A percentile compares a stretch with the other conserved stretches of the same genome.
Evolutionary conservation across 2,113 vertebrate species (phyloP).

Genomic region (Carollia perspicillata): DNA sequence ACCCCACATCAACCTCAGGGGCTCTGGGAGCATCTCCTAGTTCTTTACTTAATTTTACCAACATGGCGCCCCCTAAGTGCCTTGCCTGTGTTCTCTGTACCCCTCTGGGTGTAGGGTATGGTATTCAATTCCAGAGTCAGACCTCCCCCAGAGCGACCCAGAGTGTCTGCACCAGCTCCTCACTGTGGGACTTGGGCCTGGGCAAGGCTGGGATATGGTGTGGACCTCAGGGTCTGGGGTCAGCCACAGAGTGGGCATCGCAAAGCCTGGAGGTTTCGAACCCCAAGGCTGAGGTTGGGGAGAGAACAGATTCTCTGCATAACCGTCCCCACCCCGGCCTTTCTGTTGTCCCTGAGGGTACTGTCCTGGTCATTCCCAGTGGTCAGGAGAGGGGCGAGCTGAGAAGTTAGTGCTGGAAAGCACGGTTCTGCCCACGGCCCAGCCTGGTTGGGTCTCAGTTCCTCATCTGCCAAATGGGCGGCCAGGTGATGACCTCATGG

Average conservation of each 20-base stretch:
- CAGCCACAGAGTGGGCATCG: neutral
- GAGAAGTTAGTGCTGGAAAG: neutral
- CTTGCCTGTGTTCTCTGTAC: neutral
- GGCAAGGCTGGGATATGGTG: neutral
- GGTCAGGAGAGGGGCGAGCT: neutral
- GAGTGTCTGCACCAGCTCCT: neutral
- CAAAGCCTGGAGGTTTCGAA: neutral
- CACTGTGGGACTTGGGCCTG: neutral
- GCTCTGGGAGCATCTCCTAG: neutral
- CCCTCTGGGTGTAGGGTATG: neutral
- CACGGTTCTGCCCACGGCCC: fast-evolving
- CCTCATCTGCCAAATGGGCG: neutral
- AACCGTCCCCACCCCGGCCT: neutral
- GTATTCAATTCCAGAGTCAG: neutral
- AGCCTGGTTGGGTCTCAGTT: neutral
- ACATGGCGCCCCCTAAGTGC: neutral
- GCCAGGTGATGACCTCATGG: fast-evolving
- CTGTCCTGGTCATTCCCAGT: neutral
- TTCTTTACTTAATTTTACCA: neutral
- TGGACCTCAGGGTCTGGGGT: neutral
- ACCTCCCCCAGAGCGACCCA: neutral
- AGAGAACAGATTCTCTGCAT: neutral
- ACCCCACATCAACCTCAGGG: neutral
- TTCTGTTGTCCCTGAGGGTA: neutral
- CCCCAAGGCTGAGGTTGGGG: too few species aligned